Base-by-base conservation (phyloP, 2,888 invertebrate species). In the Thyatira batis region DNA sequence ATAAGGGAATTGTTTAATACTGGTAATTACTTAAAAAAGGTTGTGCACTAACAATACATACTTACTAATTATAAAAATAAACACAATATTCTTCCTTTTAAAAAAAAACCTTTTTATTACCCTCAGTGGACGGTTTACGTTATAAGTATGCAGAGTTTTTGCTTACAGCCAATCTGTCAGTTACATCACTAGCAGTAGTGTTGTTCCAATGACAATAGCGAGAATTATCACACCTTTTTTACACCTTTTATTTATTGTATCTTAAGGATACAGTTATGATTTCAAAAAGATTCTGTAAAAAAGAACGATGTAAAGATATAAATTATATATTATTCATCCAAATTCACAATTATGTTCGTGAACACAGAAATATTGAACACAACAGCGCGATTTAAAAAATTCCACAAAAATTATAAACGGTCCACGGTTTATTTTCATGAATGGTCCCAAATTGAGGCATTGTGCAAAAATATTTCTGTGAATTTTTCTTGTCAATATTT, bases 301-400 rank as follows among this genome's bases (percentile, higher is more conserved):
- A 78, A 73, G 73, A 64, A 66, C 59, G 61, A n/a, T 44, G 50
- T 49, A 53, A 60, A 57, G 69, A n/a, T 73, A 76, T 77, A 78
- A 85, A 85, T 84, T 83, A 79, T 75, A 69, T 75, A 69, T 80
- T 83, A 85, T 84, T 85, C 72, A 85, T 83, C 84, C 74, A 83
- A 85, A 84, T 82, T 81, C 71, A 53, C 64, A 72, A 73, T 76
- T 74, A 69, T 71, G 63, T 67, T 69, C 65, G 71, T 59, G 65
- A 64, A 54, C 62, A 61, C 60, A 59, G 66, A 61, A 67, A 70
- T 61, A 54, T 56, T 58, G 63, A 59, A 57, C 61, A 62, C 61
- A 62, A 58, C 59, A 59, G 62, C 55, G 62, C 60, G 63, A 67
- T 63, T 76, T 80, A 74, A 71, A 77, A 48, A 78, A 80, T 81